Evolutionary conservation across 2,797 vertebrate species (phyloP), one percentile per base, ranked within the genome.

Genomic region (Fistularia tabacaria): DNA sequence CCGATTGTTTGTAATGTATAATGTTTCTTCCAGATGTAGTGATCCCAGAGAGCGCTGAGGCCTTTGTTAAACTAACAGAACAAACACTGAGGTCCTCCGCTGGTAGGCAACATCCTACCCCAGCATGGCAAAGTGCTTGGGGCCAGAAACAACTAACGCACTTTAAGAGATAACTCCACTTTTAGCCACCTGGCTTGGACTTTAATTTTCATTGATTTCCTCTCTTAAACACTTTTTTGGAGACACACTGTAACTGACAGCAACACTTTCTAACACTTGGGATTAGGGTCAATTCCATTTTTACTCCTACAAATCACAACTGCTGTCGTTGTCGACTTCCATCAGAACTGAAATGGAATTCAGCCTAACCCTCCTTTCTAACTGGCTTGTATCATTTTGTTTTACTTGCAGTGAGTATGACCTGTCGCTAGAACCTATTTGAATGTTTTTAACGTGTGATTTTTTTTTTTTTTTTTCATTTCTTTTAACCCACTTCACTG

Each of bases 1-100:
- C 45, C 88, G 67, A 89, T 79, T 83, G 55, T 80, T 53, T 87
- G 65, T 82, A 76, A 77, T 47, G 92, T 94, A 86, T 64, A 69
- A 94, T 92, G 88, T 93, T 88, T 90, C 90, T 94, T 92, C 68
- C 94, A 96, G 93, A 95, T 91, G 76, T 94, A 93, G 89, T 90
- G 88, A 94, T 97, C 74, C 90, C 94, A 57, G 94, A 94, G 87
- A 94, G 87, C 85, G 90, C 92, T 8, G 94, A 95, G 85, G 93
- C 91, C 91, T 95, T 87, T 94, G 87, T 94, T 92, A 92, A 91
- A 89, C 89, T 95, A 88, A 97, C 94, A 89, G 92, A 94, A 85
- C 91, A 92, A 83, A 80, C 91, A 74, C 92, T 96, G 90, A 93
- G 88, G 93, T 90, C 87, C 79, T 81, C 77, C 74, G 87, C 91